Evolutionary conservation across 2,797 vertebrate species (phyloP).

Genomic region (Sebastes trivittatus): DNA sequence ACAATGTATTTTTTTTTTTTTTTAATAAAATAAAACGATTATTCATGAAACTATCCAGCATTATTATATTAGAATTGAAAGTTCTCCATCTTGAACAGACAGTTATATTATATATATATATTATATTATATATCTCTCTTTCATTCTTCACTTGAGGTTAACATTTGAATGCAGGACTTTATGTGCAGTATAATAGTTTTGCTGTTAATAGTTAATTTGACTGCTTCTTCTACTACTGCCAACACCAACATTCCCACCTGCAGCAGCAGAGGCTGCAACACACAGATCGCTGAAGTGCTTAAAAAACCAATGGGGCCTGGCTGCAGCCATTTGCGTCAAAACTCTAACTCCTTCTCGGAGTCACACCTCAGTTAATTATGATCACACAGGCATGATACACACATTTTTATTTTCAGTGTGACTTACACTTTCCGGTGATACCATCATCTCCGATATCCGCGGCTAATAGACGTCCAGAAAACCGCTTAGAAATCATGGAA

Average conservation of each 20-base stretch:
- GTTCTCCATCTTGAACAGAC: too few relatives aligned
- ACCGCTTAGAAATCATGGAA: neutral
- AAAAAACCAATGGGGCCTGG: neutral
- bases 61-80: too few relatives aligned
- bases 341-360: neutral
- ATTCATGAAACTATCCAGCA: too few relatives aligned
- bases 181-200: too few relatives aligned
- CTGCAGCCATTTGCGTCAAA: neutral
- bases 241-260: neutral
- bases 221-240: too few relatives aligned
- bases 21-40: too few relatives aligned
- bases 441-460: fast-evolving
- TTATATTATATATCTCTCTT: too few relatives aligned
- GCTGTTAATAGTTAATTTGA: too few relatives aligned
- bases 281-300: neutral
- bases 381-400: neutral
- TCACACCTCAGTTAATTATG: neutral
- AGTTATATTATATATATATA: too few relatives aligned
- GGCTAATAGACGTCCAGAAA: neutral
- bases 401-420: neutral
- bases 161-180: too few relatives aligned
- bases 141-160: too few relatives aligned
- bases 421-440: neutral
- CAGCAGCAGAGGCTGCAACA: neutral
- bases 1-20: too few relatives aligned